phyloP scores from a whole-genome alignment of 2,888 invertebrate genomes.

The Plebejus anna region DNA sequence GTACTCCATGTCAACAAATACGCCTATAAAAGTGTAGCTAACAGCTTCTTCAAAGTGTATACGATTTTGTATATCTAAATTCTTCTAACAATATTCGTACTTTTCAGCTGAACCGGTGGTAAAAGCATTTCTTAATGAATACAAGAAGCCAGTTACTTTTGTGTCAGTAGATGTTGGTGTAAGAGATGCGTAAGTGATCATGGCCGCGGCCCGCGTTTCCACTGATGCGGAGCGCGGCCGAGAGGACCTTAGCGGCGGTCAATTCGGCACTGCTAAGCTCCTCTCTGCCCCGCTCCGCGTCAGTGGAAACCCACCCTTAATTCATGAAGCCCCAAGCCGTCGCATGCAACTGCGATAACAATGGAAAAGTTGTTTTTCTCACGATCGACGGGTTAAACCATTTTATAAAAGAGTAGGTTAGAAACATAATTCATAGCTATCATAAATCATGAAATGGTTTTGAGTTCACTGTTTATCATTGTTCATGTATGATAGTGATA shows the following conservation, averaged over 20 bases:
- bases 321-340: no score
- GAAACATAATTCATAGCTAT: not conserved
- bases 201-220: no score
- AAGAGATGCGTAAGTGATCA: conserved; percentile 82
- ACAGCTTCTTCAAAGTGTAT: not conserved
- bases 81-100: conserved; percentile 35
- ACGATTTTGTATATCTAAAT: conserved; percentile 5
- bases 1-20: not conserved
- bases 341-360: no score
- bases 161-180: conserved; percentile 90
- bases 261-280: no score
- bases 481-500: not conserved
- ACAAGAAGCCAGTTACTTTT: conserved; percentile 83
- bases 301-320: no score
- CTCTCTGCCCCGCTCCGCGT: no score
- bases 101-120: conserved; percentile 88
- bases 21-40: not conserved
- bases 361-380: no score
- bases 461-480: not conserved
- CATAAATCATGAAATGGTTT: not conserved
- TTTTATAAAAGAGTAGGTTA: not conserved
- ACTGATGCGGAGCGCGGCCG: no score
- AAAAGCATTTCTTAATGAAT: conserved; percentile 81
- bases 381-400: not conserved
- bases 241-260: no score